Percentiles rank a stretch among this genome's conserved stretches.
These are phyloP conservation scores for Sisyra nigra DNA, from an alignment of 2,888 invertebrate genomes.

Conservation along the genomic window DNA sequence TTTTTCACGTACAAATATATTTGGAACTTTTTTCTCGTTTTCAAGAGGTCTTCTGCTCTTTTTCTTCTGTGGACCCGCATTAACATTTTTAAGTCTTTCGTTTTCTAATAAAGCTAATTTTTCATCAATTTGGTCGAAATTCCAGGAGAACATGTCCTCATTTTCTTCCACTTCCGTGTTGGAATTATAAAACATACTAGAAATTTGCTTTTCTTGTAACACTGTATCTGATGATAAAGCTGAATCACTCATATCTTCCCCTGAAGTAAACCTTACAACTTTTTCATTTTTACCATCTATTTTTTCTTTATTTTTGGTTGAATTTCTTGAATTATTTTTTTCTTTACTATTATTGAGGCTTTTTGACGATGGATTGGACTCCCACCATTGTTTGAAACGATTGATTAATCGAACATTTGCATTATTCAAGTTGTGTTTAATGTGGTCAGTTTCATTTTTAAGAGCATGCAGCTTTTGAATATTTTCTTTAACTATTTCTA, in stretches of 20 bases:
- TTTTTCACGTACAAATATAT: not conserved
- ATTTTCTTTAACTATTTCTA: conserved; percentile 19
- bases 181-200: too few species aligned
- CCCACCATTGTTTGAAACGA: conserved; percentile 9
- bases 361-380: not conserved
- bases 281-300: too few species aligned
- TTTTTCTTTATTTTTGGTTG: not conserved
- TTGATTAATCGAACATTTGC: conserved; percentile 15
- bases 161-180: not conserved
- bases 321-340: too few species aligned
- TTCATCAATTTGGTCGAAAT: not conserved
- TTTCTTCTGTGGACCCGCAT: too few species aligned
- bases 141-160: not conserved
- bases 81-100: too few species aligned
- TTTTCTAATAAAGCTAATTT: too few species aligned
- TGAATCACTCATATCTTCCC: too few species aligned
- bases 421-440: conserved; percentile 19
- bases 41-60: too few species aligned
- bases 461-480: conserved; percentile 18
- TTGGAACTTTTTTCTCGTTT: conserved; percentile 6
- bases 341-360: not conserved
- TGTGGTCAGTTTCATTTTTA: conserved; percentile 20
- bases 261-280: too few species aligned
- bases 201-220: too few species aligned
- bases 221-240: too few species aligned